Evolutionary conservation across 2,113 vertebrate species (phyloP).

Genomic region (Lepus europaeus): DNA sequence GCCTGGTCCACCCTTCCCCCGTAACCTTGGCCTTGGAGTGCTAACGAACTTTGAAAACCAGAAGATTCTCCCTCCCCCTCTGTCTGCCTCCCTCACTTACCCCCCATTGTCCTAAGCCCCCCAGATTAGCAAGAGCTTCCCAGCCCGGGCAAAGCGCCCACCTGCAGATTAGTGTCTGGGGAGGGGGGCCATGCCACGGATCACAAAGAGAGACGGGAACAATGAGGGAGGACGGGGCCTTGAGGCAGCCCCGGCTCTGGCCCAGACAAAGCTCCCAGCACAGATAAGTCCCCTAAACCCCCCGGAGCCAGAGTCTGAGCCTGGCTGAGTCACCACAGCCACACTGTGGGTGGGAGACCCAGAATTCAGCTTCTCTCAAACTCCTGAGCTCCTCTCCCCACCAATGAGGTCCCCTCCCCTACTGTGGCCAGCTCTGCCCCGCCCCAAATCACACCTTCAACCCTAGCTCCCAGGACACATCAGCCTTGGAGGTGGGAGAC

Average conservation of each 20-base stretch:
- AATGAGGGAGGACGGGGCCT: constrained; percentile 61
- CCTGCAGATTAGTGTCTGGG: constrained; percentile 73
- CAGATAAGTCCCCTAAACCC: constrained; percentile 84
- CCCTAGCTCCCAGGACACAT: neutral
- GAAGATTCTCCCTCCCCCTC: constrained; percentile 50
- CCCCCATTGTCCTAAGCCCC: constrained; percentile 78
- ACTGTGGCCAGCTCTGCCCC: neutral
- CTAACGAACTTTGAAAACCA: constrained; percentile 17
- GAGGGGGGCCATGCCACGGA: constrained; percentile 37
- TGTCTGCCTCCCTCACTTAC: constrained; percentile 39
- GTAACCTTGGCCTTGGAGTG: constrained; percentile 38
- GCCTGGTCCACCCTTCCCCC: too few relatives aligned
- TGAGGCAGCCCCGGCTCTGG: constrained; percentile 61
- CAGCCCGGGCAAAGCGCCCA: constrained; percentile 77
- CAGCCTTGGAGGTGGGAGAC: neutral
- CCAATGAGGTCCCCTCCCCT: neutral
- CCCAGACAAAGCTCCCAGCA: constrained; percentile 80
- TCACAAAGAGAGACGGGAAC: constrained; percentile 61
- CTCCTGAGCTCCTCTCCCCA: constrained; percentile 49
- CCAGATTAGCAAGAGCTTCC: constrained; percentile 77
- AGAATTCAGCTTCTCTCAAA: constrained; percentile 74
- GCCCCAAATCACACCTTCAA: constrained; percentile 19
- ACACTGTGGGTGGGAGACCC: constrained; percentile 83
- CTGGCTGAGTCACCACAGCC: constrained; percentile 80
- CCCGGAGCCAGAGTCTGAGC: constrained; percentile 85